A percentile compares a stretch with the other conserved stretches of the same genome.
Conservation (phyloP, 2,888 invertebrate genomes). For the Myathropa florea region DNA sequence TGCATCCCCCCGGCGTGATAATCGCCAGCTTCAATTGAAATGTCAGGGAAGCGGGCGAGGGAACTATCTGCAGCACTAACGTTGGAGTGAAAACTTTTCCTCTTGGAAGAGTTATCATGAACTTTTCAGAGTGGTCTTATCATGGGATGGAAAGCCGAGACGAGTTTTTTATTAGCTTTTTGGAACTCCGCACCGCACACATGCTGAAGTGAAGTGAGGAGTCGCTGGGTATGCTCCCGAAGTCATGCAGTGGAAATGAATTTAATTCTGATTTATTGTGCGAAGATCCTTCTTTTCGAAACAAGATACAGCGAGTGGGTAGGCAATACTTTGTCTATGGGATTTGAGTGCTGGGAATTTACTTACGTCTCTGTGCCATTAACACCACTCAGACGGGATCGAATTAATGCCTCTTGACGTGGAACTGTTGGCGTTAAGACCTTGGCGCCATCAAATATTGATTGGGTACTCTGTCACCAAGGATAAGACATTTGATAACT, state of each 20-base stretch:
- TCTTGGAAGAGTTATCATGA: background rate
- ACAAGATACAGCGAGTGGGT: background rate
- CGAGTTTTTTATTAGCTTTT: background rate
- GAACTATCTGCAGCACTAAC: background rate
- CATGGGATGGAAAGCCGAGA: background rate
- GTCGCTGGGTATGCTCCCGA: background rate
- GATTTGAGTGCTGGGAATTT: background rate
- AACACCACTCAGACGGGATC: background rate
- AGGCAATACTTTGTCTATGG: background rate
- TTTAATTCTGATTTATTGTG: background rate
- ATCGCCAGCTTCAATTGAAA: background rate
- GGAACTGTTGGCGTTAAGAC: background rate
- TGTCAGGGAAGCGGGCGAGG: background rate
- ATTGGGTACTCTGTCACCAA: background rate
- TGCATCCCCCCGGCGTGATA: background rate
- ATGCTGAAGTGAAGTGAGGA: background rate
- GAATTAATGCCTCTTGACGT: background rate
- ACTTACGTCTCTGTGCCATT: background rate
- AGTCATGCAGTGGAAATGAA: background rate
- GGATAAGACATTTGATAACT: background rate
- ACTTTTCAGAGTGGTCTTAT: background rate
- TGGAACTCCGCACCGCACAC: background rate
- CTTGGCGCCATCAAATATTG: background rate
- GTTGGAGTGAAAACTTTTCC: background rate
- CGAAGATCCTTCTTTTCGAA: background rate